Base-by-base conservation (phyloP, 2,888 invertebrate genomes). In the Rhingia rostrata region DNA sequence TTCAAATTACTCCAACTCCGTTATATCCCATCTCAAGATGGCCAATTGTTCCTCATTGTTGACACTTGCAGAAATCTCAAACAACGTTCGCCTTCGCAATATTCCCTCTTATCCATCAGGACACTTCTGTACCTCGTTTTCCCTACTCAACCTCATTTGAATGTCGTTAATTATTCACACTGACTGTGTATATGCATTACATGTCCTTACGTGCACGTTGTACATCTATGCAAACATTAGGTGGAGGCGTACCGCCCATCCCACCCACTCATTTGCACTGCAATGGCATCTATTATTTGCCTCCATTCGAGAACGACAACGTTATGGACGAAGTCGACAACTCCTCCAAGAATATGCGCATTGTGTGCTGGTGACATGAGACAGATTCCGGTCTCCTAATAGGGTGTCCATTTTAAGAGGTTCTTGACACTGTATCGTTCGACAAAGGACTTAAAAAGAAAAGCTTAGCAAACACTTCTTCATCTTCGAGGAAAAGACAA, bases 391-490 rank as follows among this genome's bases (percentile, higher is more conserved):
- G 80, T 82, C 77, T 86, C 77, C 84, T 86, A 86, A 86, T 86
- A 86, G 86, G 86, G 86, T 86, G 86, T 86, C 86, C 86, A 86
- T 86, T 86, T 86, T 86, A 86, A 86, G 86, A 86, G 86, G 86
- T 86, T 86, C 86, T 86, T 86, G 86, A 86, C 86, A 86, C 86
- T 86, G 86, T 85, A 85, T 67, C 79, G 73, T 64, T 61, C 74
- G 69, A 75, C 74, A 84, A 84, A 84, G 43, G 84, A 70, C 60
- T 75, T 70, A 66, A 74, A 80, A 80, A 80, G 84, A 80, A 84
- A 84, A 84, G 84, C 84, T 80, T 54, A 80, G 84, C 80, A 84
- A 84, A 84, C 70, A 84, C 84, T 84, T 74, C 69, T 74, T 74
- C 22, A 22, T 22, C 69, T 79, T 84, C 60, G 49, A 73, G 43